Conservation (phyloP, 1,140 invertebrate species). For the Pogonognathellus flavescens region DNA sequence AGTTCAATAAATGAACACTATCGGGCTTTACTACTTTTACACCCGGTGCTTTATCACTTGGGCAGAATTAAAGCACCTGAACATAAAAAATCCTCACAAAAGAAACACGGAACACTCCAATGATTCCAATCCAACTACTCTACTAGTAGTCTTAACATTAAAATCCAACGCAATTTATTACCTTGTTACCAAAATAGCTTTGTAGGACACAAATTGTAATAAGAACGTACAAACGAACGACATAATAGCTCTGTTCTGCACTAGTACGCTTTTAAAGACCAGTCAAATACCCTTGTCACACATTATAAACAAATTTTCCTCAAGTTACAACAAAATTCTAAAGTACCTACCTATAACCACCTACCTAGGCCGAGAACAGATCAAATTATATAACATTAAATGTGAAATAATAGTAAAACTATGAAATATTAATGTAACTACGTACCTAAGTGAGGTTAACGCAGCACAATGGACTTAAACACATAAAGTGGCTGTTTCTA, state of each 20-base stretch:
- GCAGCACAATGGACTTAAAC: no score
- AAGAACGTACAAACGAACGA: not conserved
- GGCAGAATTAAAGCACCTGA: constrained; percentile 38
- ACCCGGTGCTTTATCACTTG: constrained; percentile 16
- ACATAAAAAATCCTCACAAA: constrained; percentile 25
- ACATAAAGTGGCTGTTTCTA: no score
- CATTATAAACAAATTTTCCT: constrained; percentile 5
- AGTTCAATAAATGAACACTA: constrained; percentile 14
- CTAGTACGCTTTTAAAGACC: not conserved
- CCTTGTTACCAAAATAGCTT: constrained; percentile 29
- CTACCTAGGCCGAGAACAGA: no score
- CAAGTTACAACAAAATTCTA: not conserved
- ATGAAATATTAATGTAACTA: not conserved
- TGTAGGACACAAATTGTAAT: constrained; percentile 17
- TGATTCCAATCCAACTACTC: not conserved
- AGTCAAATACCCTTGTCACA: not conserved
- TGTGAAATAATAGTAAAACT: not conserved
- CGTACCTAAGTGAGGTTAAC: not conserved
- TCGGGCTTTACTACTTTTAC: not conserved
- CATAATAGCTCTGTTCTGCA: not conserved
- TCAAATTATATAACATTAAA: not conserved
- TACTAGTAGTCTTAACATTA: not conserved
- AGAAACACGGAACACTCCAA: not conserved
- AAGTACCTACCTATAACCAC: no score
- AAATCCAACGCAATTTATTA: constrained; percentile 38